A percentile compares a stretch with the other conserved stretches of the same genome.
These are phyloP conservation scores for Sceloporus undulatus DNA, from an alignment of 2,113 vertebrate species.

Conservation along the genomic window DNA sequence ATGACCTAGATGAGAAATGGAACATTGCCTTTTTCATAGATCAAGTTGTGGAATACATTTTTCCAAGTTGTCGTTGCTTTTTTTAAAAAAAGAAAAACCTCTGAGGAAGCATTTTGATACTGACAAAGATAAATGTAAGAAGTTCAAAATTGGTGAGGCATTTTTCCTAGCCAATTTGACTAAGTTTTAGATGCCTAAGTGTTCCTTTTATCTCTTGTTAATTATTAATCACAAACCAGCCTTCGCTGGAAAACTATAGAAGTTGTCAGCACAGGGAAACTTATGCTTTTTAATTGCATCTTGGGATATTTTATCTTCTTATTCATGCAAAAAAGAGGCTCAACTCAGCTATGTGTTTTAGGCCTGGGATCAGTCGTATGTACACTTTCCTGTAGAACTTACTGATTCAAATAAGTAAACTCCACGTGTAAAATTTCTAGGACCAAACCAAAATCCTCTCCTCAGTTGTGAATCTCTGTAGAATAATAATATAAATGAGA, in stretches of 20 bases:
- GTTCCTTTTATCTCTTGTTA: constrained; percentile 17
- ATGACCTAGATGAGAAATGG: constrained; percentile 1
- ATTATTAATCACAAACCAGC: constrained; percentile 31
- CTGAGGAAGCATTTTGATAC: background rate
- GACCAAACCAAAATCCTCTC: background rate
- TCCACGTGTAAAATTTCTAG: background rate
- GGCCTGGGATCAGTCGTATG: background rate
- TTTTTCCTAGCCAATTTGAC: constrained; percentile 24
- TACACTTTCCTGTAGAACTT: background rate
- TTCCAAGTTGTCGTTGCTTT: background rate
- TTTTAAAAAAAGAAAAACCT: background rate
- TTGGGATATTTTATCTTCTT: constrained; percentile 18
- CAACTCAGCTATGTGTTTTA: background rate
- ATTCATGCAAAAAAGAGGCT: background rate
- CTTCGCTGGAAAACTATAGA: background rate
- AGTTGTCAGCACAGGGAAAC: constrained; percentile 11
- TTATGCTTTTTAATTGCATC: background rate
- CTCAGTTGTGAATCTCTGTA: rapidly evolving
- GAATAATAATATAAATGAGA: background rate
- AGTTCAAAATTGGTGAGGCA: constrained; percentile 20
- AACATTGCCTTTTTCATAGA: background rate
- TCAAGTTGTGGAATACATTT: background rate
- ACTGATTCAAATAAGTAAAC: background rate
- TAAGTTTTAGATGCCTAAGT: background rate
- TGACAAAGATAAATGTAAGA: constrained; percentile 20